These are phyloP conservation scores for Bradypus variegatus DNA, from an alignment of 2,797 vertebrate species.

Conservation along the genomic window DNA sequence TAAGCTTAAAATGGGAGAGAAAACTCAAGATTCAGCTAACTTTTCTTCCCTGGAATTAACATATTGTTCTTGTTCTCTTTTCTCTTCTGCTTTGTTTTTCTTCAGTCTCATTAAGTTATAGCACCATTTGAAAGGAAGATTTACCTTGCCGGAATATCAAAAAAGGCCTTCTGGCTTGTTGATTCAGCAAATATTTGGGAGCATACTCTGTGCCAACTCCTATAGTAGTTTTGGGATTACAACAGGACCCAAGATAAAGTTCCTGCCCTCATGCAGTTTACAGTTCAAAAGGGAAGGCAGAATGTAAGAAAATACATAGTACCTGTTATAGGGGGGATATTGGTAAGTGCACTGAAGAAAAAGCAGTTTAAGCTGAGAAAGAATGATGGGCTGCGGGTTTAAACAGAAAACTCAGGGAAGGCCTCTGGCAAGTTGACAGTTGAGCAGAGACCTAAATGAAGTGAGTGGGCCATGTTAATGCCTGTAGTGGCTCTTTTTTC, in stretches of 20 bases:
- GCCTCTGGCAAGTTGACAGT: too few relatives aligned
- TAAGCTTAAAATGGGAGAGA: background rate
- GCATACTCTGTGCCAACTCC: background rate
- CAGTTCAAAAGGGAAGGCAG: too few relatives aligned
- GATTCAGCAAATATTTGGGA: background rate
- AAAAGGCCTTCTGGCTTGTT: background rate
- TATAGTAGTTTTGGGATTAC: background rate
- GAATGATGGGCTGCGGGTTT: background rate
- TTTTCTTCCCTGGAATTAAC: background rate
- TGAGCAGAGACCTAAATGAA: too few relatives aligned
- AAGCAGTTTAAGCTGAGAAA: background rate
- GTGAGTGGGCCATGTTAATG: background rate
- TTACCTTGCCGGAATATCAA: constrained; percentile 3
- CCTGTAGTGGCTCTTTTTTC: background rate
- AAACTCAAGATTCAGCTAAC: background rate
- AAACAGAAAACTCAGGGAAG: background rate
- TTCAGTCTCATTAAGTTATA: background rate
- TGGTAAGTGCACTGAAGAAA: background rate
- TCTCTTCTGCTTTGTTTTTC: background rate
- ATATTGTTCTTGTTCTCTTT: background rate
- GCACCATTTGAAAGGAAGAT: background rate
- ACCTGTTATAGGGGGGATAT: background rate
- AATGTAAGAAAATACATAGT: background rate
- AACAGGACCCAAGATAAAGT: background rate
- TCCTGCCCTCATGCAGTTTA: background rate